Evolutionary conservation across 35 echinoderm and acorn worm species (phyloP), one percentile per base, ranked within the genome.

Genomic region (Apostichopus californicus): DNA sequence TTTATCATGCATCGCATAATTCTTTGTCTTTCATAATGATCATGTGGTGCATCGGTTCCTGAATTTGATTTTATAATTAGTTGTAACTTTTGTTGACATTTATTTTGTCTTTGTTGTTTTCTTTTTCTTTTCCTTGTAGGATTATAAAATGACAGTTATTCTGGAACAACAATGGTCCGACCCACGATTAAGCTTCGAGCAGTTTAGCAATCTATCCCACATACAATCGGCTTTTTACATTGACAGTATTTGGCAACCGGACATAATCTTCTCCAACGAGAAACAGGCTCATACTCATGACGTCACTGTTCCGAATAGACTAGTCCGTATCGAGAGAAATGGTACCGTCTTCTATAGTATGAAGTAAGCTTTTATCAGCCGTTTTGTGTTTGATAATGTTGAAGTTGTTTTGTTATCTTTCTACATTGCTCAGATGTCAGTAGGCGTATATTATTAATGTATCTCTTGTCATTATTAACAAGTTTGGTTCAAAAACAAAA

Each of bases 231-330:
- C 88, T 10, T 65, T 52, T 6, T 77, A 91, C 26, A 93, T 87
- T 10, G 92, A 93, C 24, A 80, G 86, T 61, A 93, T 96, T 52
- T 96, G 95, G 95, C 81, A 91, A 65, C 95, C 95, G 12, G 95
- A 96, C 90, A 75, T 96, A 9, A 93, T 96, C 34, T 96, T 96
- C 81, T 92, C 95, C n/a, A 96, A 96, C 64, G 95, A 96, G 75
- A 96, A 96, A 87, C 88, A 91, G 65, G 92, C 95, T 8, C 90
- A 86, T 23, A 91, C 90, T 55, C 95, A 96, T 75, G 95, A 93
- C 61, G 92, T 96, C 92, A 96, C 95, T 9, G 88, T 91, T 13
- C 92, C 86, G 17, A 96, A 96, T 78, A 93, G 92, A 60, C 73
- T 93, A 12, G 90, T 93, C 14, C 88, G 95, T 61, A 90, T 96